Base-by-base conservation (phyloP, 1,140 invertebrate species). In the Anastrepha ludens region DNA sequence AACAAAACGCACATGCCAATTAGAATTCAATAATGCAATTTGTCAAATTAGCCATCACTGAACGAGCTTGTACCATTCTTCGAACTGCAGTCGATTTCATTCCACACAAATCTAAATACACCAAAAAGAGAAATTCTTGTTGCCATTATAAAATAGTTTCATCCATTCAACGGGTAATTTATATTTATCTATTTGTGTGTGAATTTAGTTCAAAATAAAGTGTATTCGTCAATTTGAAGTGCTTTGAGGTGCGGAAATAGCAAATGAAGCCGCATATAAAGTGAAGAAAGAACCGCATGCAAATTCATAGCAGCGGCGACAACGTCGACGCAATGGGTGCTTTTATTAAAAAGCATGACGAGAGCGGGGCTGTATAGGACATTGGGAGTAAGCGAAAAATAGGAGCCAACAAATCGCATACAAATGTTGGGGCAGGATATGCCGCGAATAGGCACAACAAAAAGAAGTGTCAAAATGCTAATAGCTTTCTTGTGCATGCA, bases 71-170 rank as follows among this genome's bases (percentile, higher is more conserved):
- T 7, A 74, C 44, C 44, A 41, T 74, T 74, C 70, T 74, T 41
- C 17, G n/a, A 81, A 41, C 20, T 81, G 74, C 11, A 55, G 70
- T 74, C 74, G 74, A 81, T 44, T 74, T 44, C 50, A 81, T 81
- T 81, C 20, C 85, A 65, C 85, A 64, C 58, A 86, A 86, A 86
- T 86, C 58, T 62, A 86, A 86, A 86, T 59, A 86, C 62, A 86
- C 58, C 58, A 62, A 86, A 62, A 86, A 62, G 58, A 62, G 20
- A 86, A 41, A 62, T 86, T 86, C 58, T 62, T 86, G 58, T 86
- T 86, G 85, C 85, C 85, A 86, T 86, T 86, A 65, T 86, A 55
- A 81, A 81, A 55, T 81, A 81, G 74, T 81, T 81, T 11, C 74
- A 81, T 81, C 17, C 17, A 55, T 55, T 81, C 44, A 81, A 47